Conservation (phyloP, 1,140 invertebrate genomes). For the Caenorhabditis briggsae region DNA sequence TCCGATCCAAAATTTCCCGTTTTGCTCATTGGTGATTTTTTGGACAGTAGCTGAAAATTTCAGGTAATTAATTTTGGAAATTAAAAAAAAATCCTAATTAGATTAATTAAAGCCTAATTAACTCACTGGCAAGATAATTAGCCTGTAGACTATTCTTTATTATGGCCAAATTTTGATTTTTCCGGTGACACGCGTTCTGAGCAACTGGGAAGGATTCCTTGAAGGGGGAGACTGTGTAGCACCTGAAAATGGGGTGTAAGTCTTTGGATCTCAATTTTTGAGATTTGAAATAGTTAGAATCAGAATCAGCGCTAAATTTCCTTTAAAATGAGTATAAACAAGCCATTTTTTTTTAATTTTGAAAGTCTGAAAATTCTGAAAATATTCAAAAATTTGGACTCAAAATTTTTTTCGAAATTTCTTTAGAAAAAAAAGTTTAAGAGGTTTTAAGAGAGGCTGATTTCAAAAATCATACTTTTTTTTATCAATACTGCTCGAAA, state of each 20-base stretch:
- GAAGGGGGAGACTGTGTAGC: neutral
- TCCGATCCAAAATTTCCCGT: neutral
- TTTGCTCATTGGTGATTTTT: neutral
- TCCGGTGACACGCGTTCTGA: neutral
- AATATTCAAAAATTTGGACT: too few species aligned
- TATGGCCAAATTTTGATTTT: neutral
- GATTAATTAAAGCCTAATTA: neutral
- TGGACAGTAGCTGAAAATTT: neutral
- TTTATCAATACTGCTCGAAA: too few species aligned
- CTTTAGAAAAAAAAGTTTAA: too few species aligned
- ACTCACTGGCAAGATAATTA: neutral
- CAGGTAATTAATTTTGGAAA: too few species aligned
- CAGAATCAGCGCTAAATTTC: neutral
- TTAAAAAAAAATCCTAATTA: neutral
- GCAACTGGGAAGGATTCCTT: neutral
- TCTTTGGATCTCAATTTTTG: too few species aligned
- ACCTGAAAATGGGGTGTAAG: neutral
- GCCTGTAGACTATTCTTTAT: neutral
- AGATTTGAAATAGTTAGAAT: too few species aligned
- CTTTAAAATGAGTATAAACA: neutral
- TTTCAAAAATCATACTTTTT: too few species aligned
- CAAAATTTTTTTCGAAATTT: too few species aligned
- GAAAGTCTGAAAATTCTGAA: too few species aligned
- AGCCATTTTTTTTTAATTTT: too few species aligned
- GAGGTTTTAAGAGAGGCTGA: too few species aligned